Evolutionary conservation across 30 jellyfish, hydroid and myxozoan genomes (phyloP).

Genomic region (Turritopsis dohrnii): DNA sequence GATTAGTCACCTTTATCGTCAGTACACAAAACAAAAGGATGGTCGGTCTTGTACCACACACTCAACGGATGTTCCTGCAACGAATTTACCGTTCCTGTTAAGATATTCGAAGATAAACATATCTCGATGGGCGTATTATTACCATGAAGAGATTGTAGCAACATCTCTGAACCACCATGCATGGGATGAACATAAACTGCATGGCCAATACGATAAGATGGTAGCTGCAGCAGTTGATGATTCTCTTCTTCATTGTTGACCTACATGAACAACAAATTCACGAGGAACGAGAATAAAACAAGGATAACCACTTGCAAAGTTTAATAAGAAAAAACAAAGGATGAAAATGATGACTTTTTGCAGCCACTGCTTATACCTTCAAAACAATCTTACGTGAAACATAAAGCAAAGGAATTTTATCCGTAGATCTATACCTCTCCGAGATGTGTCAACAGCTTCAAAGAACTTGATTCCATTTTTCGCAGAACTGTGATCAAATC

Average conservation of each 20-base stretch:
- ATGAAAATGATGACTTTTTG: too few relatives aligned
- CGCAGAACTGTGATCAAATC: slow-evolving; percentile 33
- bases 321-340: too few relatives aligned
- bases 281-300: too few relatives aligned
- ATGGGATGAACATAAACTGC: slow-evolving; percentile 59
- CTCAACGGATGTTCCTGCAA: slow-evolving; percentile 45
- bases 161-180: slow-evolving; percentile 50
- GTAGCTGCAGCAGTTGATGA: slow-evolving; percentile 25
- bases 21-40: slow-evolving; percentile 58
- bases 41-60: slow-evolving; percentile 28
- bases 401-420: too few relatives aligned
- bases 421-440: slow-evolving; percentile 3
- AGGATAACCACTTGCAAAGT: too few relatives aligned
- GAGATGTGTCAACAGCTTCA: slow-evolving; percentile 35
- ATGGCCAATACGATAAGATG: slow-evolving; percentile 77
- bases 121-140: slow-evolving; percentile 50
- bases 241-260: slow-evolving; percentile 26
- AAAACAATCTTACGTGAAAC: not conserved
- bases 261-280: not conserved
- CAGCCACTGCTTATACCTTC: too few relatives aligned
- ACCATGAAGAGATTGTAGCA: slow-evolving; percentile 19
- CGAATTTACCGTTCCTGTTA: slow-evolving; percentile 34
- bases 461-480: slow-evolving; percentile 26
- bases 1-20: slow-evolving; percentile 69
- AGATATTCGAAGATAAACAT: slow-evolving; percentile 55